Evolutionary conservation across 2,888 invertebrate species (phyloP).

Genomic region (Nineta flava): DNA sequence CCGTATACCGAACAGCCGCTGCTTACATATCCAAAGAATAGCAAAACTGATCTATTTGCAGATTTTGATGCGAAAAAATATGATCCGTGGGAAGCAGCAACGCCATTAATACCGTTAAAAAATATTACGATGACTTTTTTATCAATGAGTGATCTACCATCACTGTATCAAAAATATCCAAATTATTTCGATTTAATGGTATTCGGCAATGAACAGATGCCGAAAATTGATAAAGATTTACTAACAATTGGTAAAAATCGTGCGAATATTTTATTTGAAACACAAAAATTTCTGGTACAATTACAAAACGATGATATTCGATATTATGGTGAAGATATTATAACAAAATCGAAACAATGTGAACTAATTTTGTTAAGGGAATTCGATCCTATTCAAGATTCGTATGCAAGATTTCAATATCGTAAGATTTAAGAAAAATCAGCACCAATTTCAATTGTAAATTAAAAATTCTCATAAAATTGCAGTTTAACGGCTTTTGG

Average conservation of each 20-base stretch:
- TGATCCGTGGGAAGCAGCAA: not conserved
- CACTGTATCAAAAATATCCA: constrained; percentile 43
- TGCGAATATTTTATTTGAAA: constrained; percentile 4
- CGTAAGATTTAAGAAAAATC: too few species aligned
- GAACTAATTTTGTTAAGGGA: not conserved
- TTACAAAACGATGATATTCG: not conserved
- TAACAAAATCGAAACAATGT: not conserved
- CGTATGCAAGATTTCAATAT: not conserved
- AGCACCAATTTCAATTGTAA: too few species aligned
- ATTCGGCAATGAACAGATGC: constrained; percentile 16
- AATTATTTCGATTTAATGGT: constrained; percentile 45
- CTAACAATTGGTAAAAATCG: not conserved
- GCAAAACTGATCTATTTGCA: not conserved
- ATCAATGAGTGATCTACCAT: constrained; percentile 40
- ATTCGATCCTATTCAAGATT: not conserved
- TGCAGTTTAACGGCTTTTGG: too few species aligned
- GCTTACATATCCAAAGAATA: not conserved
- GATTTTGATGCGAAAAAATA: constrained; percentile 21
- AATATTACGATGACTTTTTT: constrained; percentile 46
- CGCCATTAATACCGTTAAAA: constrained; percentile 27
- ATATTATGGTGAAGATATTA: not conserved
- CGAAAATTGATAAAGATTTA: not conserved
- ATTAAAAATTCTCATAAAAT: too few species aligned
- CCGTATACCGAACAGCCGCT: constrained; percentile 5
- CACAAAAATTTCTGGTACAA: constrained; percentile 1